Percentiles rank a stretch among this genome's conserved stretches.
Evolutionary conservation across 2,888 invertebrate genomes (phyloP).

Genomic region (Andrena haemorrhoa): DNA sequence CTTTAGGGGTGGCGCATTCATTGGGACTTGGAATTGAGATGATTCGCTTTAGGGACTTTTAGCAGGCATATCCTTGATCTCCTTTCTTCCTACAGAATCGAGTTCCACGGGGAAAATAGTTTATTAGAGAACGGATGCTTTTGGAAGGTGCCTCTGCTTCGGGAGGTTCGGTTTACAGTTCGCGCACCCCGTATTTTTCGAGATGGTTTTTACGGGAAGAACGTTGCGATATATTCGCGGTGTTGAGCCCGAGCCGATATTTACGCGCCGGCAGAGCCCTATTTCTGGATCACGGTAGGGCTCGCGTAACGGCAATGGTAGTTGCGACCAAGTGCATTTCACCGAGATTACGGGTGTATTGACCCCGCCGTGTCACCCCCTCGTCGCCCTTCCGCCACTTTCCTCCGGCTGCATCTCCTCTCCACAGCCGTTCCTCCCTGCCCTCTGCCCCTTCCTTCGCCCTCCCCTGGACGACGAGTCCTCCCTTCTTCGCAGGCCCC

Average conservation of each 20-base stretch:
- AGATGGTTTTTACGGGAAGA: too few relatives aligned
- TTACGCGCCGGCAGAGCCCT: neutral
- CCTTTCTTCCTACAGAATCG: too few relatives aligned
- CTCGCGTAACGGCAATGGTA: slow-evolving; percentile 70
- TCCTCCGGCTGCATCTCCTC: slow-evolving; percentile 41
- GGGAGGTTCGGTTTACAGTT: too few relatives aligned
- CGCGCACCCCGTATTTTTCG: too few relatives aligned
- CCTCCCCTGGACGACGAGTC: slow-evolving; percentile 34
- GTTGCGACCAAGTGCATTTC: slow-evolving; percentile 78
- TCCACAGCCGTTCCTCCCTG: slow-evolving; percentile 24
- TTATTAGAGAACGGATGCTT: too few relatives aligned
- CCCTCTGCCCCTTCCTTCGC: slow-evolving; percentile 27
- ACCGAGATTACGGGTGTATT: slow-evolving; percentile 81
- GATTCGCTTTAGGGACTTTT: too few relatives aligned
- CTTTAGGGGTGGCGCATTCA: too few relatives aligned
- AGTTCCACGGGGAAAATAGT: too few relatives aligned
- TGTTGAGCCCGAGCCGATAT: neutral
- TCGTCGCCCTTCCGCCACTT: slow-evolving; percentile 63
- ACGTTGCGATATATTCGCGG: too few relatives aligned
- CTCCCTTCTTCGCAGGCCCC: slow-evolving; percentile 11
- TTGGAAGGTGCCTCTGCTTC: too few relatives aligned
- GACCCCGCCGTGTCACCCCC: slow-evolving; percentile 76
- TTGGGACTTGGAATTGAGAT: too few relatives aligned
- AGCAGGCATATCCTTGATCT: too few relatives aligned
- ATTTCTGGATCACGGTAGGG: slow-evolving; percentile 34